These are phyloP conservation scores for Pardosa pseudoannulata DNA, from an alignment of 2,888 invertebrate species.

Conservation along the genomic window DNA sequence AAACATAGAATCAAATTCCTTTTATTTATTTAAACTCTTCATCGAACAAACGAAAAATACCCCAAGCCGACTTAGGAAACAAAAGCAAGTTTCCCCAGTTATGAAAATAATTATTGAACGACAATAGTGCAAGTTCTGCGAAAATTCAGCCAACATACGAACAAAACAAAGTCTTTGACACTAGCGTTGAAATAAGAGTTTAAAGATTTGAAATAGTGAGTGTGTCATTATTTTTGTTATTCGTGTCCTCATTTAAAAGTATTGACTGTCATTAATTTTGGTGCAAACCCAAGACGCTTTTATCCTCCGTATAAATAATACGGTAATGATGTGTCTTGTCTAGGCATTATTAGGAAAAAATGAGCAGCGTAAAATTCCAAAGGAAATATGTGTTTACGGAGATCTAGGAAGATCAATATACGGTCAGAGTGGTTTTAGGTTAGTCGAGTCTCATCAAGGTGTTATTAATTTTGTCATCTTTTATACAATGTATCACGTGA, in stretches of 20 bases:
- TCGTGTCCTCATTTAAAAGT: not conserved
- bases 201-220: not conserved
- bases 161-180: too few species aligned
- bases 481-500: too few species aligned
- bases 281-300: not conserved
- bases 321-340: slow-evolving; percentile 7
- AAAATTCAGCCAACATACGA: too few species aligned
- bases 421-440: not conserved
- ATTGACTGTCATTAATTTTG: slow-evolving; percentile 13
- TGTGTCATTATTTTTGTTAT: not conserved
- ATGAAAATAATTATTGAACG: too few species aligned
- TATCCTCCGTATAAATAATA: not conserved
- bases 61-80: too few species aligned
- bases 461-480: too few species aligned
- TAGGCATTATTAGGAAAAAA: not conserved
- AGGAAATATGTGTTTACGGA: not conserved
- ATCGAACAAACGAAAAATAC: too few species aligned
- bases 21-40: too few species aligned
- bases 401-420: not conserved
- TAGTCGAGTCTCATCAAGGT: not conserved
- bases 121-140: too few species aligned
- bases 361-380: not conserved
- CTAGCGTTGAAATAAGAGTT: too few species aligned
- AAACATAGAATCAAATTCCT: too few species aligned
- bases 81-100: too few species aligned